Conservation (phyloP, 37 sponge, comb jelly and placozoan genomes). For the Lycopodina hypogea region DNA sequence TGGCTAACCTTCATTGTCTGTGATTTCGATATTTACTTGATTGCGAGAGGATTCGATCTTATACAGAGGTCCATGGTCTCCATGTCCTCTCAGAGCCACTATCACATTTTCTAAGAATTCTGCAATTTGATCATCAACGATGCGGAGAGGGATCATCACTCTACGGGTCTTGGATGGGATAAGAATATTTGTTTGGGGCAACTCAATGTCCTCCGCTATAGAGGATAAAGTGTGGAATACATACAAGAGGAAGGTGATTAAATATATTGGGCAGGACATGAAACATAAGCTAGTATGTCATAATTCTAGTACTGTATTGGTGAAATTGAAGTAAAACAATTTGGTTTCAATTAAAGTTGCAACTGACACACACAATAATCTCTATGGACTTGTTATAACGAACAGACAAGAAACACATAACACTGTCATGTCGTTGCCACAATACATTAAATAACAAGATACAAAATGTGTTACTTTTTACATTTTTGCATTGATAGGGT, state of each 20-base stretch:
- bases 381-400: no score
- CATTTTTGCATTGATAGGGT: neutral
- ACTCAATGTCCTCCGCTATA: neutral
- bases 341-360: no score
- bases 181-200: neutral
- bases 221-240: neutral
- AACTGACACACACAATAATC: no score
- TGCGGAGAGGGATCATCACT: neutral
- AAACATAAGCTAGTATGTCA: no score
- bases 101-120: neutral
- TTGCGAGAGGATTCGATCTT: neutral
- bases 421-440: no score
- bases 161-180: neutral
- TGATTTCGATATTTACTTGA: neutral
- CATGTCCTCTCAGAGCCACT: neutral
- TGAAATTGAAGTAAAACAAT: no score
- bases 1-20: conserved; percentile 5
- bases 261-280: no score
- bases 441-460: neutral
- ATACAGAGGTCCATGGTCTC: neutral
- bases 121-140: neutral
- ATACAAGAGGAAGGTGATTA: no score
- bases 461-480: no score
- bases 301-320: no score
- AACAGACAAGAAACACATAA: no score